Evolutionary conservation across 2,113 vertebrate genomes (phyloP), one percentile per base, ranked within the genome.

Genomic region (Indicator maculatus): DNA sequence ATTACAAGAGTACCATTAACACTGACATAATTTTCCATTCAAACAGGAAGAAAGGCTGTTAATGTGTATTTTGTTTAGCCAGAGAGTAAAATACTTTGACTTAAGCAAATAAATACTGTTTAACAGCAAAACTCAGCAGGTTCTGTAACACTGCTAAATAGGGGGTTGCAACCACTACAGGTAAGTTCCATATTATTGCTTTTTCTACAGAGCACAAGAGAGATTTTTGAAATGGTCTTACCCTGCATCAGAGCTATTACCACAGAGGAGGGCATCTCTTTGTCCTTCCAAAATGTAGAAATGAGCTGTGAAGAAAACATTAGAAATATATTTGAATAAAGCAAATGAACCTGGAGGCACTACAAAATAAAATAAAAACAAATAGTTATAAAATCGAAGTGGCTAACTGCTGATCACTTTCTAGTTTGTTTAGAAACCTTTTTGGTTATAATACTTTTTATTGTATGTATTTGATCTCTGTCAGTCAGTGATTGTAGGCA

Each of bases 221-320:
- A 9, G 53, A 71, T 44, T 94, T 94, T 59, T 89, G 27, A 59
- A 61, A 83, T 23, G 53, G 31, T 38, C 98, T 99, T 98, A 99
- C 99, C 99, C 99, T 86, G 99, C 98, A 97, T 98, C 98, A 92
- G 96, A 98, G 93, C 97, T 96, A 63, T 98, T 98, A 85, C 99
- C 99, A 98, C 99, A 99, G 81, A 99, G 98, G 95, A 99, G 96
- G 80, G 99, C 97, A 96, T 99, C 98, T 91, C 89, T 97, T 92
- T 98, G 98, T 84, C 96, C 98, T 96, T 98, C 97, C 97, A 98
- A 96, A 96, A 97, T 84, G 93, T 98, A 98, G 97, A 98, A 98
- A 88, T 98, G 97, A 96, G 95, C 98, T 98, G 95, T 95, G 92
- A 86, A 96, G 73, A 97, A 95, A 97, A 28, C 90, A 95, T 64